Evolutionary conservation across 2,113 vertebrate genomes (phyloP), one percentile per base, ranked within the genome.

Genomic region (Nothocercus nigrocapillus): DNA sequence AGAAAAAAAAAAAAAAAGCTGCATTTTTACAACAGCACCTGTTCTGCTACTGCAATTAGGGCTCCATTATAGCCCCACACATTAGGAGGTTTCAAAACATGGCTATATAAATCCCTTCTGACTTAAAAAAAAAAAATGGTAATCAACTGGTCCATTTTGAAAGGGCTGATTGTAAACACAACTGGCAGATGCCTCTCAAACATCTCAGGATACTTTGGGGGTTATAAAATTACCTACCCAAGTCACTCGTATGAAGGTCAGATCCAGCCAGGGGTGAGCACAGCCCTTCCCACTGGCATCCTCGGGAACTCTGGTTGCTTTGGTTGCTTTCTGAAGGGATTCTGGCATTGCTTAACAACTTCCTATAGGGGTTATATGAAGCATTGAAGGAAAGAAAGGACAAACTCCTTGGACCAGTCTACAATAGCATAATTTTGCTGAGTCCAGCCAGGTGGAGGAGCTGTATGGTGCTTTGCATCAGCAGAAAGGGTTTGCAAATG

Each of bases 1-100:
- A 49, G 21, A 24, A 47, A 47, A 47, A 47, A 24, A 22, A 45
- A 86, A 68, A 53, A 13, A 76, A 92, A 77, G 70, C 0, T 1
- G 27, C 0, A 0, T 45, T 95, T 88, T 61, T 69, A 93, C 25
- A 78, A 81, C 53, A 82, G 76, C 40, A 84, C 76, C 59, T 93
- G 76, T 77, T 90, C 64, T 17, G 42, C 84, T 86, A 80, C 82
- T 86, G 70, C 62, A 77, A 66, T 94, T 94, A 92, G 54, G 40
- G 51, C 56, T 91, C 69, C 40, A 38, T 64, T 91, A 64, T 47
- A 93, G 69, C 20, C 42, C 38, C 30, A 5, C 38, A 24, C 28
- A 38, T 20, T 32, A 34, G 78, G 79, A 82, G 66, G 30, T 90
- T 89, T 92, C 61, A 93, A 86, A 95, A 89, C 36, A 64, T 1